Percentiles rank a stretch among this genome's conserved stretches.
These are phyloP conservation scores for Halesus radiatus DNA, from an alignment of 1,140 invertebrate species.

Conservation along the genomic window DNA sequence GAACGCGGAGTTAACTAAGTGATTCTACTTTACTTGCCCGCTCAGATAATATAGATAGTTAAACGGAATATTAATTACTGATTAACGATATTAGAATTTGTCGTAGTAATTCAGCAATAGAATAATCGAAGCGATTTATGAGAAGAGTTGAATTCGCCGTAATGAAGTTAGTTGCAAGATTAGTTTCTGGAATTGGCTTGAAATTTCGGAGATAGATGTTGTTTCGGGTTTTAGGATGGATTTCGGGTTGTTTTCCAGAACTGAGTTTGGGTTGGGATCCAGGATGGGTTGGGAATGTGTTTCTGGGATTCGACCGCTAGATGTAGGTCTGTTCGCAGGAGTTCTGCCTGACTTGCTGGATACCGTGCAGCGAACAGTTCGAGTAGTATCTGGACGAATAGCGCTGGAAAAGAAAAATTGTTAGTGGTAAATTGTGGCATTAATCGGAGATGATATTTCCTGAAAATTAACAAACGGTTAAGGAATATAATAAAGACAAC, in stretches of 20 bases:
- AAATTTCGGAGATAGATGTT: background rate
- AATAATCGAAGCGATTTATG: background rate
- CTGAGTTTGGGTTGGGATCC: background rate
- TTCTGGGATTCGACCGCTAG: constrained; percentile 68
- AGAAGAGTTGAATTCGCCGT: background rate
- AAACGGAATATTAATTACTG: background rate
- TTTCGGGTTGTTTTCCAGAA: background rate
- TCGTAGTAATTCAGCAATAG: background rate
- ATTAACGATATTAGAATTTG: background rate
- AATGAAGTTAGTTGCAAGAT: background rate
- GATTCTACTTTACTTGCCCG: too few relatives aligned
- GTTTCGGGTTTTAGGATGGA: background rate
- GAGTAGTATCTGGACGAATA: constrained; percentile 82
- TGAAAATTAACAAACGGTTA: too few relatives aligned
- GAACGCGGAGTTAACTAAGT: too few relatives aligned
- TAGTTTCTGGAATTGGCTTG: background rate
- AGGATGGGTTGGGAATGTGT: background rate
- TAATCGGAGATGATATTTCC: too few relatives aligned
- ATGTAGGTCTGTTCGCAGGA: constrained; percentile 85
- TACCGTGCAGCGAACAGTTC: constrained; percentile 75
- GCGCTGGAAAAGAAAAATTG: constrained; percentile 69
- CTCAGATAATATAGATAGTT: too few relatives aligned
- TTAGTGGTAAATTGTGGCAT: background rate
- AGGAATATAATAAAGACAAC: too few relatives aligned
- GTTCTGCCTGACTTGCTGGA: constrained; percentile 78